Evolutionary conservation across 35 echinoderm and acorn worm species (phyloP).

Genomic region (Anneissia japonica): DNA sequence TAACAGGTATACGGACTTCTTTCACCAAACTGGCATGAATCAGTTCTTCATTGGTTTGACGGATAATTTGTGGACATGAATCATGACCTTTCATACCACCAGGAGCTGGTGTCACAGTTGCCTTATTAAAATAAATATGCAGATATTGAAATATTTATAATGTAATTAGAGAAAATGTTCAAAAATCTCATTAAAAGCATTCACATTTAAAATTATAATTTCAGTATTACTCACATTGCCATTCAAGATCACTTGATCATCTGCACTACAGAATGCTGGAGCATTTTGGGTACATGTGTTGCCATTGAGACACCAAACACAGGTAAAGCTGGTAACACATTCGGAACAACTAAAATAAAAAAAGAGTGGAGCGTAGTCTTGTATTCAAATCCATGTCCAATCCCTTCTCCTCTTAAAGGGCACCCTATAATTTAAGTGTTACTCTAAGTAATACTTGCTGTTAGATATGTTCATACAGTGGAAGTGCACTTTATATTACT

Average conservation of each 20-base stretch:
- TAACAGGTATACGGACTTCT: neutral
- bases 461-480: no score
- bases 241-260: neutral
- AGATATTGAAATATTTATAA: neutral
- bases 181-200: neutral
- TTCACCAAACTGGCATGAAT: neutral
- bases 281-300: neutral
- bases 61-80: neutral
- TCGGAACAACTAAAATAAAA: neutral
- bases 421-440: no score
- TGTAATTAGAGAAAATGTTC: neutral
- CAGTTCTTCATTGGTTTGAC: neutral
- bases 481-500: no score
- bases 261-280: neutral
- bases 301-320: neutral
- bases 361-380: neutral
- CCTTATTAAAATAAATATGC: neutral
- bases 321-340: neutral
- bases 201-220: no score
- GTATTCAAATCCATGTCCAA: no score
- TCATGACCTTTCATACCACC: neutral
- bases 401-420: no score
- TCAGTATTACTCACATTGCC: neutral
- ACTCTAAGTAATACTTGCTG: no score
- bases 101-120: neutral